phyloP scores from a whole-genome alignment of 1,140 invertebrate genomes.

The Heliothis virescens region DNA sequence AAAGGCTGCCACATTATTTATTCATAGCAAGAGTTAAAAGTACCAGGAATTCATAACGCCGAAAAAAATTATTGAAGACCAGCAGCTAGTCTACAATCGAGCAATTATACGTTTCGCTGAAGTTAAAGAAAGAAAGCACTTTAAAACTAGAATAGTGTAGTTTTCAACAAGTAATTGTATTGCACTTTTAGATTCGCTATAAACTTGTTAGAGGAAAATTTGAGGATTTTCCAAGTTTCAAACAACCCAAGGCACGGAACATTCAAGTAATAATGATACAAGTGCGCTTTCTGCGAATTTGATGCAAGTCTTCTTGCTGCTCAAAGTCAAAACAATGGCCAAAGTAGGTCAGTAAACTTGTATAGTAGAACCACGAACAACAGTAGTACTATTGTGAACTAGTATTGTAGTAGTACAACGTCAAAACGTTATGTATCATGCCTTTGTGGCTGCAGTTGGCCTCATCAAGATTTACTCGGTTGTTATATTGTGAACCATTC shows the following conservation, averaged over 20 bases:
- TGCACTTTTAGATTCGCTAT: not conserved
- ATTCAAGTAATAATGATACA: not conserved
- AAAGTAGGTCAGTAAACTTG: conserved; percentile 34
- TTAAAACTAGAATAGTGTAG: not conserved
- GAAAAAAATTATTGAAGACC: not conserved
- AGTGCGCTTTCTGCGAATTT: not conserved
- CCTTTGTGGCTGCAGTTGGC: too few relatives aligned
- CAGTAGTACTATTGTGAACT: not conserved
- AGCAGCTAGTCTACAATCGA: not conserved
- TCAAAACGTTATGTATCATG: not conserved
- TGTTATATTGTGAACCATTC: too few relatives aligned
- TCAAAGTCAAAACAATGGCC: conserved; percentile 33
- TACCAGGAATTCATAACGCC: not conserved
- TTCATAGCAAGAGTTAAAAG: not conserved
- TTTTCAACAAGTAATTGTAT: not conserved
- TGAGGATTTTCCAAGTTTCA: not conserved
- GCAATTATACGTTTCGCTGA: not conserved
- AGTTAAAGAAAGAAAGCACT: not conserved
- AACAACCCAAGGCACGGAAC: too few relatives aligned
- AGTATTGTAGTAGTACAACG: conserved; percentile 2
- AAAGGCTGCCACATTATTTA: too few relatives aligned
- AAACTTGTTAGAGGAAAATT: too few relatives aligned
- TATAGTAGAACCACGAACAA: conserved; percentile 3
- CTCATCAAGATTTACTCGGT: too few relatives aligned
- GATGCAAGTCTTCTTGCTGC: not conserved